Percentiles rank a stretch among this genome's conserved stretches.
Conservation (phyloP, 2,797 vertebrate species). For the Channa striata region DNA sequence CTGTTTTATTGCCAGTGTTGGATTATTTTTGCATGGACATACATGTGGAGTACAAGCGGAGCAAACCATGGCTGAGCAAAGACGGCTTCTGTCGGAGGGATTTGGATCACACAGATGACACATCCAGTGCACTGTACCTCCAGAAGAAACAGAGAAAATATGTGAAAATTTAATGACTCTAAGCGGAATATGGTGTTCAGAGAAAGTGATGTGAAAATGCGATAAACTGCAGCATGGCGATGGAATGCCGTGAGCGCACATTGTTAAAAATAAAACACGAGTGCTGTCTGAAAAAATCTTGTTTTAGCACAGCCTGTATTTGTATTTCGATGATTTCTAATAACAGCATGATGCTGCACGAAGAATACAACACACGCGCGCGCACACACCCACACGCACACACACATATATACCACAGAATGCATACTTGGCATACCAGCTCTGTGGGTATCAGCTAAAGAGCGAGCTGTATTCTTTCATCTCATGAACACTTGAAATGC, state of each 20-base stretch:
- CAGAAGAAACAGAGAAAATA: constrained; percentile 47
- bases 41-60: constrained; percentile 36
- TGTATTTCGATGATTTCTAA: not conserved
- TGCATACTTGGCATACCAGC: not conserved
- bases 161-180: constrained; percentile 75
- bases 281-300: not conserved
- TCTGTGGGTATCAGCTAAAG: constrained; percentile 25
- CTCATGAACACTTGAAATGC: constrained; percentile 32
- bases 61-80: constrained; percentile 55
- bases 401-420: not conserved
- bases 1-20: constrained; percentile 63
- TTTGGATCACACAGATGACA: constrained; percentile 75
- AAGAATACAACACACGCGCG: not conserved
- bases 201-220: constrained; percentile 56
- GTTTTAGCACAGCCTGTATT: not conserved
- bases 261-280: constrained; percentile 48
- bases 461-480: constrained; percentile 12
- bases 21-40: constrained; percentile 57
- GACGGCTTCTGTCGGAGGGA: constrained; percentile 69
- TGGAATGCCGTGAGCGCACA: constrained; percentile 27
- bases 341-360: constrained; percentile 1
- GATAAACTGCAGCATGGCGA: constrained; percentile 52
- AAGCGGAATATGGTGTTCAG: constrained; percentile 76
- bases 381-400: not conserved
- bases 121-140: constrained; percentile 71